phyloP scores from a whole-genome alignment of 2,113 vertebrate genomes.

The Amazona guildingii region DNA sequence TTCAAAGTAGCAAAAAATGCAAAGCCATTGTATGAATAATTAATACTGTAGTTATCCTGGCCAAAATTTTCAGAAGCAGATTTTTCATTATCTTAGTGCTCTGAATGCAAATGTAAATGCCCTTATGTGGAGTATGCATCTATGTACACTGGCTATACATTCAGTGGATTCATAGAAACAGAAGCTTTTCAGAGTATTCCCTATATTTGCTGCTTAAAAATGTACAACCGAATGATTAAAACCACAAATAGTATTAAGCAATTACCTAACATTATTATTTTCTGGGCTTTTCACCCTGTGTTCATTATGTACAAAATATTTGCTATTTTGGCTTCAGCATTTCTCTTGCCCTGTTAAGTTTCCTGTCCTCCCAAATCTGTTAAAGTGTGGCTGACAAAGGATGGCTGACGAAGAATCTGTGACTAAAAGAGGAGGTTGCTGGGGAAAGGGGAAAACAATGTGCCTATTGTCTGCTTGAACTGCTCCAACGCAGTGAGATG shows the following conservation, averaged over 20 bases:
- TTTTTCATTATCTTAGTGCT: background rate
- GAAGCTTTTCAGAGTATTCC: background rate
- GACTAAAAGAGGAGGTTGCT: background rate
- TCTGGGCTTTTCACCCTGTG: background rate
- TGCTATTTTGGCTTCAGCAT: background rate
- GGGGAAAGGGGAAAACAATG: background rate
- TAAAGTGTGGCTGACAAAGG: background rate
- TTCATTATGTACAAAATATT: background rate
- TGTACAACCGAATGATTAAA: background rate
- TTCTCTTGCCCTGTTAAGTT: background rate
- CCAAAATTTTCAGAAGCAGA: background rate
- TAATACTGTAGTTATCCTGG: background rate
- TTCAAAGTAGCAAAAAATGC: background rate
- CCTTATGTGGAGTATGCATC: background rate
- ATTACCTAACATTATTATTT: background rate
- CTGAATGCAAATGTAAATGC: background rate
- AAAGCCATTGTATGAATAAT: background rate
- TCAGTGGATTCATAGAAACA: background rate
- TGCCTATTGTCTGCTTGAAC: background rate
- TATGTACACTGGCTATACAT: background rate
- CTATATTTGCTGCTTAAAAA: background rate
- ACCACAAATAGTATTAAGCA: background rate
- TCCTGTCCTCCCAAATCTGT: background rate
- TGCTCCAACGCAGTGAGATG: background rate
- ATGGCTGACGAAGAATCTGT: background rate